Base-by-base conservation (phyloP, 2,888 invertebrate species). In the Nomada fabriciana region DNA sequence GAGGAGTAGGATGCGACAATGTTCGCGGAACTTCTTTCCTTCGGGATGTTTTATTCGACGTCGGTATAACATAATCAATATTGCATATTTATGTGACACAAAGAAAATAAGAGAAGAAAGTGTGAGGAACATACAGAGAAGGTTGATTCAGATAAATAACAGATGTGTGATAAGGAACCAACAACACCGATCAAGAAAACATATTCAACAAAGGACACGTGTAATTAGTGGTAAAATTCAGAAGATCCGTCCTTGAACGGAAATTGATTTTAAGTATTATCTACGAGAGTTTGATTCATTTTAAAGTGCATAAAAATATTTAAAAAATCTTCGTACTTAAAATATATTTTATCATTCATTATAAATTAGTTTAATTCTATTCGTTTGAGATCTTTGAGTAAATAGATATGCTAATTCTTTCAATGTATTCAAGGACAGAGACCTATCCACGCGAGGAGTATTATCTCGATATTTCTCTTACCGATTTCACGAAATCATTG, bases 351-450 rank as follows among this genome's bases (percentile, higher is more conserved):
- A 2, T 47, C 3, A 47, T 13, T 47, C 15, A 3, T 0, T 13
- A 47, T 15, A 47, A 47, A 47, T 47, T 2, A 47, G 11, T 47
- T 92, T 91, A 71, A 91, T 90, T 61, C 91, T 91, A 50, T 91
- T 92, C 59, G 92, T 89, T 68, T 92, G 86, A 93, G 93, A 87
- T 93, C 92, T 29, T 93, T 92, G 7, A 76, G 91, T 90, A 82
- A 92, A 85, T 71, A 92, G 76, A 13, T 86, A 67, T 72, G 79
- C 63, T 15, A 20, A 3, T n/a, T 43, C 20, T n/a, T 59, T n/a
- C 29, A 13, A 42, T 11, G n/a, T 36, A 53, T 73, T 76, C 43
- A 69, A 60, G 10, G 64, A 36, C 53, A 70, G 65, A 23, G 55
- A 47, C 25, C 68, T 76, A 64, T 88, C 85, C 65, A 68, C 81